Percentiles rank a stretch among this genome's conserved stretches.
Conservation (phyloP, 2,888 invertebrate genomes). For the Boloria selene region DNA sequence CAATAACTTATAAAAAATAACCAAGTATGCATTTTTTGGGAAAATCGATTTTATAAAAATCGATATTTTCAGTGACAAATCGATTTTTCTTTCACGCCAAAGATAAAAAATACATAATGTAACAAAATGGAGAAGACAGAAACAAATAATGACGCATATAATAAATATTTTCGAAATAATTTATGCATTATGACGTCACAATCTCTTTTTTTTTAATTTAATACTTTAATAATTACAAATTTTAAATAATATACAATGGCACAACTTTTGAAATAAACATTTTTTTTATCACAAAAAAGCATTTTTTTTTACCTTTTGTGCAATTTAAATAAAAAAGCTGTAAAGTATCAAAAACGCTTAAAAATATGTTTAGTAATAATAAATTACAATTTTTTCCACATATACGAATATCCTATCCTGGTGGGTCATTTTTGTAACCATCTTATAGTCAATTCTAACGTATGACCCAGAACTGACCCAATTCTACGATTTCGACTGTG, state of each 20-base stretch:
- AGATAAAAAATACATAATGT: too few species aligned
- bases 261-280: constrained; percentile 11
- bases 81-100: too few species aligned
- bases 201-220: background rate
- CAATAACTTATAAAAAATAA: too few species aligned
- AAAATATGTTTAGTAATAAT: constrained; percentile 5
- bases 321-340: constrained; percentile 9
- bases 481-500: background rate
- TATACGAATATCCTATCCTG: background rate
- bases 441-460: background rate
- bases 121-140: too few species aligned
- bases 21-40: too few species aligned
- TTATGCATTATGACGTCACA: background rate
- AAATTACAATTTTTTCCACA: constrained; percentile 7
- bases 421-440: constrained; percentile 10
- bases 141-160: constrained; percentile 1
- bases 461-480: constrained; percentile 10
- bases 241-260: constrained; percentile 11
- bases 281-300: constrained; percentile 13
- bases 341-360: constrained; percentile 13
- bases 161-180: background rate
- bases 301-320: constrained; percentile 1
- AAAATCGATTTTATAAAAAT: too few species aligned
- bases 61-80: too few species aligned
- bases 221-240: background rate